Evolutionary conservation across 1,140 invertebrate genomes (phyloP).

Genomic region (Notospermus geniculatus): DNA sequence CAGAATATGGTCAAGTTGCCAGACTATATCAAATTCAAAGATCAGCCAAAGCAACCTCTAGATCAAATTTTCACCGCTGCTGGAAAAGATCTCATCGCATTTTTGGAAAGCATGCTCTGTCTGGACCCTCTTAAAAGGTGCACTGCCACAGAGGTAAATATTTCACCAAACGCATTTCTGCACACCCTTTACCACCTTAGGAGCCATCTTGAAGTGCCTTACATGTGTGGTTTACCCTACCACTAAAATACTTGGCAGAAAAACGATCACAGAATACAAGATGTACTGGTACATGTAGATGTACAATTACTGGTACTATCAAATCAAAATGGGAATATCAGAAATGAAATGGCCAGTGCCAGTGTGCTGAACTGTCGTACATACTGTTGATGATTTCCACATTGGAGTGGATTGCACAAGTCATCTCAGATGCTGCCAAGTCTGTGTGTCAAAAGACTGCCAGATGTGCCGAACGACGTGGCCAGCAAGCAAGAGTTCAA

Average conservation of each 20-base stretch:
- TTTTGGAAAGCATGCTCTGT: conserved; percentile 76
- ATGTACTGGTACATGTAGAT: no score
- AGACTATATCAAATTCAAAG: conserved; percentile 92
- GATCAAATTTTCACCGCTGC: conserved; percentile 95
- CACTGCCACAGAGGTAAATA: conserved; percentile 72
- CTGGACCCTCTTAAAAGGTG: conserved; percentile 84
- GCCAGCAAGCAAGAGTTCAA: neutral
- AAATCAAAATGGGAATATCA: no score
- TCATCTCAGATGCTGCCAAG: no score
- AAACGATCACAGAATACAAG: no score
- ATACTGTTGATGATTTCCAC: no score
- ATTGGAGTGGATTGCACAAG: no score
- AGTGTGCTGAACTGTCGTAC: no score
- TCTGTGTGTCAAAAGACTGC: neutral
- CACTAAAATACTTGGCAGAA: no score
- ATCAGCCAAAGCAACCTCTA: conserved; percentile 76
- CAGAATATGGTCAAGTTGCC: conserved; percentile 78
- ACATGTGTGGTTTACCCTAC: conserved; percentile 6
- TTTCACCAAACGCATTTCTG: neutral
- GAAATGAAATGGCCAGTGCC: no score
- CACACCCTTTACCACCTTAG: no score
- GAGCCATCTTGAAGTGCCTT: neutral
- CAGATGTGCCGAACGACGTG: neutral
- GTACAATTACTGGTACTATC: no score
- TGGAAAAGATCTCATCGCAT: conserved; percentile 83